Evolutionary conservation across 2,797 vertebrate genomes (phyloP).

Genomic region (Protosalanx chinensis): DNA sequence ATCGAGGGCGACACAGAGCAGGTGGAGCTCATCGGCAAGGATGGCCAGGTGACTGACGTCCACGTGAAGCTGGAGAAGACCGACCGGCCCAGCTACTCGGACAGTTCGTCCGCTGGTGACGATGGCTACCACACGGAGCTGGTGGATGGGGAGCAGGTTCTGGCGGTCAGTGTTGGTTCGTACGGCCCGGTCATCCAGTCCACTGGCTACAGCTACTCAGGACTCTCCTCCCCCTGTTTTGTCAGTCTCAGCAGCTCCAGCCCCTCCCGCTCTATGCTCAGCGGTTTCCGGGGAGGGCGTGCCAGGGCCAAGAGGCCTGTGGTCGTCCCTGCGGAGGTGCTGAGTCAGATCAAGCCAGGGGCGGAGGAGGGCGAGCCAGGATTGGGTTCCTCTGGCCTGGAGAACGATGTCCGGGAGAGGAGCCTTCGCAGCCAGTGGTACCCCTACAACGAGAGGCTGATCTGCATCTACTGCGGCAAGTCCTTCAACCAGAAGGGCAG

Average conservation of each 20-base stretch:
- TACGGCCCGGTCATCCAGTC: constrained; percentile 91
- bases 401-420: constrained; percentile 86
- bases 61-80: constrained; percentile 94
- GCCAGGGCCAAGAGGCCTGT: constrained; percentile 82
- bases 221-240: constrained; percentile 79
- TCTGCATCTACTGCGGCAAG: constrained; percentile 98
- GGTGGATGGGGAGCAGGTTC: constrained; percentile 95
- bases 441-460: constrained; percentile 91
- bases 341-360: constrained; percentile 61
- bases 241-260: constrained; percentile 87
- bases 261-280: constrained; percentile 92
- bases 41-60: constrained; percentile 89
- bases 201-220: constrained; percentile 85
- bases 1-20: constrained; percentile 91
- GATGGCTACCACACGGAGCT: constrained; percentile 97
- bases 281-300: constrained; percentile 88
- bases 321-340: constrained; percentile 60
- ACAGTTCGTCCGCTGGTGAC: constrained; percentile 95
- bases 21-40: constrained; percentile 86
- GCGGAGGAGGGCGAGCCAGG: constrained; percentile 76
- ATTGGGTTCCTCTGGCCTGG: constrained; percentile 71
- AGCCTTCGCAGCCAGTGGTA: constrained; percentile 91
- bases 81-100: constrained; percentile 90
- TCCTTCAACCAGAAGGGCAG: constrained; percentile 99
- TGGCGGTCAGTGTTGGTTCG: constrained; percentile 93